These are phyloP conservation scores for Disparrhopalites patrizii DNA, from an alignment of 2,888 invertebrate genomes.

Conservation along the genomic window DNA sequence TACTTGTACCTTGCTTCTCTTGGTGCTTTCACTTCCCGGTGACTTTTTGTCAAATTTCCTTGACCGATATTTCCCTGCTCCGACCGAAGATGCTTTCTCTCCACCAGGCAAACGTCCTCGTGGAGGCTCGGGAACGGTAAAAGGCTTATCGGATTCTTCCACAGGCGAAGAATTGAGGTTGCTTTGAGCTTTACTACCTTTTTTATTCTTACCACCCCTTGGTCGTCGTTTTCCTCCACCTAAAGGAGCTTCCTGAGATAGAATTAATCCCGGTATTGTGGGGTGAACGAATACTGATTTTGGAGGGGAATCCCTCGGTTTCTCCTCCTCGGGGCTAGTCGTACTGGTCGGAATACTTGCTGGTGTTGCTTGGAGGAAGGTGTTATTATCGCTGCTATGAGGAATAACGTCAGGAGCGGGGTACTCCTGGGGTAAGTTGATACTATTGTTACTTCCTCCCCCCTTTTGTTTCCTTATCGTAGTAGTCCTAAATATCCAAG, in stretches of 20 bases:
- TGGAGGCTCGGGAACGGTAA: constrained; percentile 20
- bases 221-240: constrained; percentile 30
- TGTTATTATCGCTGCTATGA: background rate
- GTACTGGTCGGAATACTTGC: constrained; percentile 16
- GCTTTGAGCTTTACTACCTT: constrained; percentile 43
- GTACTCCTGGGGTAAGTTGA: background rate
- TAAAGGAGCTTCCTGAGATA: no score
- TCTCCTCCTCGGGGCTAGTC: background rate
- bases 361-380: constrained; percentile 10
- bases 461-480: background rate
- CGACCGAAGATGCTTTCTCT: background rate
- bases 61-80: background rate
- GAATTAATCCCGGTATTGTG: constrained; percentile 45
- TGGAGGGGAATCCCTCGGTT: constrained; percentile 16
- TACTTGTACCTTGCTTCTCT: background rate
- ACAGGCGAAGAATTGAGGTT: background rate
- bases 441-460: background rate
- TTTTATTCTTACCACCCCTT: constrained; percentile 30
- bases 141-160: constrained; percentile 8
- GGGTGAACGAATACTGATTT: constrained; percentile 42
- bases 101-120: no score
- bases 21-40: background rate
- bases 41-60: background rate
- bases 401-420: background rate
- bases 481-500: background rate